phyloP scores from a whole-genome alignment of 2,113 vertebrate genomes.

The Rhinoderma darwinii region DNA sequence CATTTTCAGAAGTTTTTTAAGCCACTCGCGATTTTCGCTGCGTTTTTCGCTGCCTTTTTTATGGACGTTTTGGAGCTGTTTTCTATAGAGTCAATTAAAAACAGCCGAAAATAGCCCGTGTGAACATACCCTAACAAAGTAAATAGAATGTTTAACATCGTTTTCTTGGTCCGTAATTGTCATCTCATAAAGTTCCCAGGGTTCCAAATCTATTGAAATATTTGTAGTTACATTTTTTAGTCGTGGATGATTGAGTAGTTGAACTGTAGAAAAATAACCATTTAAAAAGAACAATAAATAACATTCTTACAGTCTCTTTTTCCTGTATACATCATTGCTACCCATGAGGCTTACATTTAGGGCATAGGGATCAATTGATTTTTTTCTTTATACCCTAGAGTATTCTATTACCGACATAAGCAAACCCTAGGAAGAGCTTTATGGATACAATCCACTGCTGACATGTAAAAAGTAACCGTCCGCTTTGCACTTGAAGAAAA shows the following conservation, averaged over 20 bases:
- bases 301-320: neutral
- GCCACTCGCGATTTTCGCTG: too few relatives aligned
- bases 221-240: neutral
- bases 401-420: neutral
- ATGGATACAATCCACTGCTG: neutral
- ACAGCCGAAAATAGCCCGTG: too few relatives aligned
- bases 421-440: neutral
- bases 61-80: too few relatives aligned
- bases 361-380: neutral
- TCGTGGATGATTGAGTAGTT: neutral
- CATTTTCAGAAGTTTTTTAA: too few relatives aligned
- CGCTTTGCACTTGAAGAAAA: neutral
- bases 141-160: neutral
- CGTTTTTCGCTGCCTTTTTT: too few relatives aligned
- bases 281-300: neutral
- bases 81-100: too few relatives aligned
- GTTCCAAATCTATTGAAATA: neutral
- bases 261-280: neutral
- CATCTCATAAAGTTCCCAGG: neutral
- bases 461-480: neutral
- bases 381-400: neutral
- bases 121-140: too few relatives aligned
- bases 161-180: neutral
- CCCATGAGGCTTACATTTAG: neutral
- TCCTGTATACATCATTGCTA: neutral